These are phyloP conservation scores for Elymnias hypermnestra DNA, from an alignment of 1,140 invertebrate genomes.

Conservation along the genomic window DNA sequence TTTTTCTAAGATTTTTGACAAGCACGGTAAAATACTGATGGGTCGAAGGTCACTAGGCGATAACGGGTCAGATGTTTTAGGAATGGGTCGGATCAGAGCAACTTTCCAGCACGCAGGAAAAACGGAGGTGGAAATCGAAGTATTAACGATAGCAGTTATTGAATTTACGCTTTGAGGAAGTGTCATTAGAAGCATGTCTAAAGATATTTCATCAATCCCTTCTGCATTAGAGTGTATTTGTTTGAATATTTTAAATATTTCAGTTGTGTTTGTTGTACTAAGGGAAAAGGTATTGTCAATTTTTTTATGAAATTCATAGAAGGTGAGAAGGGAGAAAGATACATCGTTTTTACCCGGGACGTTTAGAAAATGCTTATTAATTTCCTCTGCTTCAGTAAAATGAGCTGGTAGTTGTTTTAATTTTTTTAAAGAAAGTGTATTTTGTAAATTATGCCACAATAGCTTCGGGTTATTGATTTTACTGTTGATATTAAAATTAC, in stretches of 20 bases:
- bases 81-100: too few relatives aligned
- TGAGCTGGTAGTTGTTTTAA: too few relatives aligned
- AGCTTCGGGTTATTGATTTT: neutral
- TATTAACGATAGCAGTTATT: constrained; percentile 10
- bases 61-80: too few relatives aligned
- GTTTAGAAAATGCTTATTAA: too few relatives aligned
- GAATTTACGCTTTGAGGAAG: neutral
- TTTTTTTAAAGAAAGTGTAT: neutral
- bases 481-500: neutral
- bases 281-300: neutral
- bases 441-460: neutral
- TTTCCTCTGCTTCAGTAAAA: too few relatives aligned
- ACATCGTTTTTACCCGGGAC: too few relatives aligned
- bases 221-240: constrained; percentile 7
- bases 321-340: neutral
- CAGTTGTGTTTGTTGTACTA: neutral
- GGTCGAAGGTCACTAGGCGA: too few relatives aligned
- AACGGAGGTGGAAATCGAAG: neutral
- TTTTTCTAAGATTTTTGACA: constrained; percentile 14
- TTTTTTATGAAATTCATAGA: constrained; percentile 12
- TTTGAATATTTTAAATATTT: constrained; percentile 4
- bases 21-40: constrained; percentile 11
- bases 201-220: constrained; percentile 5
- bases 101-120: constrained; percentile 8
- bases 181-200: constrained; percentile 9